Percentiles rank a stretch among this genome's conserved stretches.
Evolutionary conservation across 2,888 invertebrate genomes (phyloP).

Genomic region (Apodemia duryi): DNA sequence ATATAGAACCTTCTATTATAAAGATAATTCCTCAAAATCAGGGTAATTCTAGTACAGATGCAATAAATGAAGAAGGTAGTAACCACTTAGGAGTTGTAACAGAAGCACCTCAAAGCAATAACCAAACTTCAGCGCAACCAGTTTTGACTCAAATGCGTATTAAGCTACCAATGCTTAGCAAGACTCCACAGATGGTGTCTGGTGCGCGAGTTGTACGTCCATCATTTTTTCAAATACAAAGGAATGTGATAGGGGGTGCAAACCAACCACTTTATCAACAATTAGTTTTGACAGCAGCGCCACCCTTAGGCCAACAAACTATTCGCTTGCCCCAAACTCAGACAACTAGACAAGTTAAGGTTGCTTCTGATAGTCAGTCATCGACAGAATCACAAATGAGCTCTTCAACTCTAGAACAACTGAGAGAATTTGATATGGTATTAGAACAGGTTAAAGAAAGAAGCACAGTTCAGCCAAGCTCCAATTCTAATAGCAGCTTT

Average conservation of each 20-base stretch:
- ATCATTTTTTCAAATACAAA: constrained; percentile 80
- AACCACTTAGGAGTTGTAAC: constrained; percentile 42
- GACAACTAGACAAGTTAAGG: constrained; percentile 47
- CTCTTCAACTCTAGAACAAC: constrained; percentile 86
- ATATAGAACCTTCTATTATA: constrained; percentile 65
- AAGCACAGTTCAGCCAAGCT: constrained; percentile 80
- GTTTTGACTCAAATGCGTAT: constrained; percentile 77
- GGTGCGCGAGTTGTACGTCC: constrained; percentile 78
- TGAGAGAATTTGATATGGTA: constrained; percentile 89
- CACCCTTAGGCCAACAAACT: constrained; percentile 64
- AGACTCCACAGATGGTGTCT: constrained; percentile 76
- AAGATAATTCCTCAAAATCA: constrained; percentile 67
- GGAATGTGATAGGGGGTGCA: constrained; percentile 79
- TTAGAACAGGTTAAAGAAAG: constrained; percentile 89
- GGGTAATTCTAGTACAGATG: constrained; percentile 43
- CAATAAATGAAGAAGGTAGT: constrained; percentile 51
- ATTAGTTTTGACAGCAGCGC: constrained; percentile 69
- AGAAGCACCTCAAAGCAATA: constrained; percentile 46
- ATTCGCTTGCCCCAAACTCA: constrained; percentile 61
- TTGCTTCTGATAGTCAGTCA: constrained; percentile 52
- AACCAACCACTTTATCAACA: constrained; percentile 76
- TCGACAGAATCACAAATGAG: constrained; percentile 82
- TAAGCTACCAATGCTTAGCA: constrained; percentile 72
- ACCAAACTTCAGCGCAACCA: constrained; percentile 60
- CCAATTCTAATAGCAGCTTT: constrained; percentile 41